Evolutionary conservation across 2,888 invertebrate genomes (phyloP), one percentile per base, ranked within the genome.

Genomic region (Gasteruption jaculator): DNA sequence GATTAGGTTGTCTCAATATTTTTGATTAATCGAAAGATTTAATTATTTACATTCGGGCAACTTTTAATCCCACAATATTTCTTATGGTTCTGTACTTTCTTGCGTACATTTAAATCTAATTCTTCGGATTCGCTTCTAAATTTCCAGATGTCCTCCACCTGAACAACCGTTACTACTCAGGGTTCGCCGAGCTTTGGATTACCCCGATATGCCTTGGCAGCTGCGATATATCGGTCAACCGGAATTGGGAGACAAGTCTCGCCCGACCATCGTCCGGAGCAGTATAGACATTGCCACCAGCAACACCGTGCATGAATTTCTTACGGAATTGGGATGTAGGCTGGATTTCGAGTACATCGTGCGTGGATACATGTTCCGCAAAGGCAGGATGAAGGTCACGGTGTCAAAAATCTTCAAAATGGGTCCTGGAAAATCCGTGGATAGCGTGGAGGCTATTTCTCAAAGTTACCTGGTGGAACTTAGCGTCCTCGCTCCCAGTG

Each of bases 381-480:
- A 96, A 72, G 96, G 95, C 1, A 79, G 94, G 45, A 93, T 96
- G 91, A 96, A 96, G 72, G 88, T 95, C 14, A 93, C 92, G 1
- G 94, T 96, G 0, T 90, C 93, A 1, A 95, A 95, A 72, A 86
- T 95, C 43, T 91, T 88, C 60, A 92, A 91, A 78, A 82, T 88
- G 71, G 79, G 79, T 27, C 84, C 85, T 39, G 83, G 82, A 24
- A 85, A 85, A 62, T 75, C 79, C 18, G 74, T 78, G 22, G 85
- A 85, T 51, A 78, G 77, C 55, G 74, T 83, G 26, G 94, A 95
- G 64, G 83, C 91, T 0, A 84, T 95, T 56, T 90, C 92, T 2
- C 86, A 88, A 62, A 94, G 94, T 61, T 91, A 93, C 72, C 77
- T 95, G 20, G 95, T 96, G 1, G 95, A 96, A 71, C 74, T 96